phyloP scores from a whole-genome alignment of 2,113 vertebrate species.

The Cettia cetti region DNA sequence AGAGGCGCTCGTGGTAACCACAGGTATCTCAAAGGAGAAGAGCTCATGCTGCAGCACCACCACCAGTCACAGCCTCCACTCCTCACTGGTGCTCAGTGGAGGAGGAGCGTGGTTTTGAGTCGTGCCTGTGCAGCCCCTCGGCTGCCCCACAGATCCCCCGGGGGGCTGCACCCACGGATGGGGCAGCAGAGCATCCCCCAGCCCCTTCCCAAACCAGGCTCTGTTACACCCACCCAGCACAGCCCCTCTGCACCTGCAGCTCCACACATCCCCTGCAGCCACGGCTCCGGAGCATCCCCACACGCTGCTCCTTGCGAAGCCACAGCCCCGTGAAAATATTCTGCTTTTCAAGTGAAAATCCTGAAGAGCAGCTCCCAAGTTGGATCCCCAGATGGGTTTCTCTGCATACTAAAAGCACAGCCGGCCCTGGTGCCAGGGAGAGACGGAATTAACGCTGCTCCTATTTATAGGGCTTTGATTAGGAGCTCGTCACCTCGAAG shows the following conservation, averaged over 20 bases:
- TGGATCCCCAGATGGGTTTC: conserved; percentile 49
- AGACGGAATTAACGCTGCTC: conserved; percentile 44
- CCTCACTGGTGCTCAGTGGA: neutral
- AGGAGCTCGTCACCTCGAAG: conserved; percentile 58
- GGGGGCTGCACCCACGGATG: fast-evolving
- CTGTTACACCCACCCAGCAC: fast-evolving
- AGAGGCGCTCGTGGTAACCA: neutral
- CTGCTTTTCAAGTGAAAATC: conserved; percentile 33
- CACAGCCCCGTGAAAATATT: neutral
- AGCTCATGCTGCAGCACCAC: neutral
- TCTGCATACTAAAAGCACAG: conserved; percentile 45
- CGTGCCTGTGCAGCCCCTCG: fast-evolving
- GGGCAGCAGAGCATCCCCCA: neutral
- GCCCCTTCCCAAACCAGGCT: fast-evolving
- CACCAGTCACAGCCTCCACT: neutral
- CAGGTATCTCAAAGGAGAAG: neutral
- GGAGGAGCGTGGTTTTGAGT: neutral
- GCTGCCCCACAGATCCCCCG: fast-evolving
- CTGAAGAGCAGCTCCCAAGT: conserved; percentile 41
- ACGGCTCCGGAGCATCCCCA: neutral
- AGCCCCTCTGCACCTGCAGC: neutral
- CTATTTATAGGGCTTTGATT: conserved; percentile 71
- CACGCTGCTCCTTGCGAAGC: neutral
- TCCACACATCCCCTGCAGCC: fast-evolving
- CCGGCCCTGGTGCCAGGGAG: neutral